Base-by-base conservation (phyloP, 2,797 vertebrate genomes). In the Trematomus bernacchii region DNA sequence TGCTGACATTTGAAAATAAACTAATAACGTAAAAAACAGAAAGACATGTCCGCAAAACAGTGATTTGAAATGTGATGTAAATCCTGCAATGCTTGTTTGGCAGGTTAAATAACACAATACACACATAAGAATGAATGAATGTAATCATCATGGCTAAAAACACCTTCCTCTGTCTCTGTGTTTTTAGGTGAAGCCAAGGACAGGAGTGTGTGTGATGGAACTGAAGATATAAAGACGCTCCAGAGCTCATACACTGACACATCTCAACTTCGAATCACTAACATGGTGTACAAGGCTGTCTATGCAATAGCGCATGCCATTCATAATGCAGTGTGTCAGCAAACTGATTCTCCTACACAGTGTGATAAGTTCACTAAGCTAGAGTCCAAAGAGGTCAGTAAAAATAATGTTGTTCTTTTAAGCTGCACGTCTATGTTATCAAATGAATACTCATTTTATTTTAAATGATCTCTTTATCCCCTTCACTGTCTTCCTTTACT, bases 211-310 rank as follows among this genome's bases (percentile, higher is more conserved):
- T 94, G 93, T 76, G 77, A 91, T 42, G 92, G 92, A 33, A 83
- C 21, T 46, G 92, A 95, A 77, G 76, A 91, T 21, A 40, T 94
- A 15, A 8, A 50, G 2, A 70, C 19, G 0, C 83, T 94, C 8
- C 76, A 77, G 66, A 89, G 33, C 43, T 82, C 89, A 0, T 95
- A 93, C 75, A 92, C 90, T 1, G 91, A 93, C 66, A 93, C 92
- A 1, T 92, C 92, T 40, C 90, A 94, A 71, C 81, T 94, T 40
- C 76, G 93, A n/a, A 60, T 93, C 21, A 89, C 87, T 16, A 93
- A 93, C 80, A 92, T 93, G 91, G 93, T 94, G 40, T 95, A 95
- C 63, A 94, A 94, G 78, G 94, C 93, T 21, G 85, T 91, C 15
- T 73, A 73, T 73, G 52, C 71, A 57, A 50, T 73, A 58, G 71